Percentiles rank a stretch among this genome's conserved stretches.
Evolutionary conservation across 2,888 invertebrate genomes (phyloP).

Genomic region (Macaria liturata): DNA sequence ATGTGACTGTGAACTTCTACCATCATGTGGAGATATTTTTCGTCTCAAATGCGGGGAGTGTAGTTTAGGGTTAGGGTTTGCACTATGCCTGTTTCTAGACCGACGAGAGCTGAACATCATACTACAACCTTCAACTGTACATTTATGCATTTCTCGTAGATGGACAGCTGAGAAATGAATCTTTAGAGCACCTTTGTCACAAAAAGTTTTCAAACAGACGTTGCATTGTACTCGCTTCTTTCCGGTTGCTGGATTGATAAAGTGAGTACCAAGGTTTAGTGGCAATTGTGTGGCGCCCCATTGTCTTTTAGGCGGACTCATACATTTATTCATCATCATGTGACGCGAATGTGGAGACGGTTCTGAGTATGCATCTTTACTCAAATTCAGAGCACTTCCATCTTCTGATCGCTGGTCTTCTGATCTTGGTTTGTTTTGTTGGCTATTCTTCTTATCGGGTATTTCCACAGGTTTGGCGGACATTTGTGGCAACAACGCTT

Average conservation of each 20-base stretch:
- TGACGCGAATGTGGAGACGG: slow-evolving; percentile 71
- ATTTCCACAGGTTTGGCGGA: slow-evolving; percentile 75
- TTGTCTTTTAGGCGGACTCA: slow-evolving; percentile 90
- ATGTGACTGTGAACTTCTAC: slow-evolving; percentile 94
- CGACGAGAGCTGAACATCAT: slow-evolving; percentile 99
- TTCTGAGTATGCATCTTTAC: slow-evolving; percentile 72
- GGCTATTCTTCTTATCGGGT: slow-evolving; percentile 64
- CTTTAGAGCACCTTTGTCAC: slow-evolving; percentile 99
- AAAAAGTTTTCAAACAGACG: slow-evolving; percentile 99
- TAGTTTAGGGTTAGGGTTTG: slow-evolving; percentile 98
- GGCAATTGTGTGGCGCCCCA: slow-evolving; percentile 91
- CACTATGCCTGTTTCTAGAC: slow-evolving; percentile 97
- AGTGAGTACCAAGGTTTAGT: slow-evolving; percentile 92
- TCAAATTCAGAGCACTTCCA: slow-evolving; percentile 74
- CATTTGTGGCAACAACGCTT: slow-evolving; percentile 85
- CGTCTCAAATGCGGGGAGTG: slow-evolving; percentile 97
- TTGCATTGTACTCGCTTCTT: slow-evolving; percentile 99
- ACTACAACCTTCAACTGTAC: slow-evolving; percentile 98
- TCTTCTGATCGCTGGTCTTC: slow-evolving; percentile 65
- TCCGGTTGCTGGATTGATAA: slow-evolving; percentile 95
- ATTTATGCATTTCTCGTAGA: slow-evolving; percentile 99
- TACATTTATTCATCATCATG: slow-evolving; percentile 84
- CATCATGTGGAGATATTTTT: slow-evolving; percentile 97
- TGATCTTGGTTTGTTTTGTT: slow-evolving; percentile 51
- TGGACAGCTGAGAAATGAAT: slow-evolving; percentile 99